Evolutionary conservation across 2,113 vertebrate genomes (phyloP).

Genomic region (Porphyrio hochstetteri): DNA sequence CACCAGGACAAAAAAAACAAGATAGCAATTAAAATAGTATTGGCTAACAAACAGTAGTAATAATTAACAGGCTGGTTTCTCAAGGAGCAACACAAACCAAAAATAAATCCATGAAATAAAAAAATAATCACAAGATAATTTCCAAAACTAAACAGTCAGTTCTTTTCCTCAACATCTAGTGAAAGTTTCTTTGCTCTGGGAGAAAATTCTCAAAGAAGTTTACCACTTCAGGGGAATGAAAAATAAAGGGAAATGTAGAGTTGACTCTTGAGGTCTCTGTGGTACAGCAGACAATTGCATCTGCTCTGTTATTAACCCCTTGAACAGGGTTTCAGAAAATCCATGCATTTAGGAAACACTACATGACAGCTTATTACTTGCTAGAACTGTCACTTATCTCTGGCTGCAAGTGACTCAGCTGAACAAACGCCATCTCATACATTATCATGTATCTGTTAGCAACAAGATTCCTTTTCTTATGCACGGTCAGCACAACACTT

Average conservation of each 20-base stretch:
- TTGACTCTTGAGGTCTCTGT: background rate
- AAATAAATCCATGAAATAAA: background rate
- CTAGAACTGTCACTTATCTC: conserved; percentile 39
- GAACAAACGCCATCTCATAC: background rate
- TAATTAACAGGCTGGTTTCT: background rate
- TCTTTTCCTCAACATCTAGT: background rate
- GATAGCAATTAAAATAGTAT: background rate
- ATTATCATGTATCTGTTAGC: background rate
- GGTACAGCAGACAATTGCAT: conserved; percentile 32
- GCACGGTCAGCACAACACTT: conserved; percentile 20
- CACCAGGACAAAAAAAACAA: background rate
- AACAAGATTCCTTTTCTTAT: background rate
- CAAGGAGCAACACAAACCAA: background rate
- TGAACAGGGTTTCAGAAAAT: conserved; percentile 47
- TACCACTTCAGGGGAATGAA: conserved; percentile 4
- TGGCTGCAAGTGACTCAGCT: conserved; percentile 60
- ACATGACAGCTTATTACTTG: conserved; percentile 54
- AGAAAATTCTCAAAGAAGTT: background rate
- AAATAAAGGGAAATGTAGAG: conserved; percentile 26
- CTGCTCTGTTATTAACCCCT: conserved; percentile 32
- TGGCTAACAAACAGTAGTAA: background rate
- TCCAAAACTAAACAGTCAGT: background rate
- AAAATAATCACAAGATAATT: background rate
- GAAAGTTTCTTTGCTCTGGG: background rate
- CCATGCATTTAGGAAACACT: conserved; percentile 56